A percentile compares a stretch with the other conserved stretches of the same genome.
Evolutionary conservation across 2,113 vertebrate species (phyloP).

Genomic region (Potamarius usumacintae): DNA sequence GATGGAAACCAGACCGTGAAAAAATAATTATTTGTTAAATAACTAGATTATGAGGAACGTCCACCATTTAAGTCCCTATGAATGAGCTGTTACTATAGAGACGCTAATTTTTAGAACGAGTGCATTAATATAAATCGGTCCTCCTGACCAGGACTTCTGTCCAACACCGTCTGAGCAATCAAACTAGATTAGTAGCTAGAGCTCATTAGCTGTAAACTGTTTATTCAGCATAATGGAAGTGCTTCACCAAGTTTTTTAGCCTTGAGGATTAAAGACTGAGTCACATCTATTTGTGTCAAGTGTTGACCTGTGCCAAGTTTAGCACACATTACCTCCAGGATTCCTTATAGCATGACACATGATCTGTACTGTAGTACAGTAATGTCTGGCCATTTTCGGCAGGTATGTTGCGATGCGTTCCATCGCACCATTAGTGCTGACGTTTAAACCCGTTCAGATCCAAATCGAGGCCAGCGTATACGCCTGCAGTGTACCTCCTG

Average conservation of each 20-base stretch:
- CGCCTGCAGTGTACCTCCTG: not conserved
- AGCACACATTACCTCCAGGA: not conserved
- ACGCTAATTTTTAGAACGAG: not conserved
- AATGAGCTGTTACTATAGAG: not conserved
- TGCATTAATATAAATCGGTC: not conserved
- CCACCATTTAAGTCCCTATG: not conserved
- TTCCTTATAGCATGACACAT: not conserved
- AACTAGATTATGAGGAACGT: not conserved
- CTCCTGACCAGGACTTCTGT: not conserved
- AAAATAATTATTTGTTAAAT: not conserved
- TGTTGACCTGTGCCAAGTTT: not conserved
- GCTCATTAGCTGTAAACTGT: not conserved
- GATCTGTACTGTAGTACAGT: not conserved
- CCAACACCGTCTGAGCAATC: not conserved
- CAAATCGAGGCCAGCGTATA: not conserved
- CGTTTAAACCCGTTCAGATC: not conserved
- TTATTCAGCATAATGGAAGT: not conserved
- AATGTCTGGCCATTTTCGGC: not conserved
- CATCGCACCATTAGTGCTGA: not conserved
- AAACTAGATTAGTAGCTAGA: not conserved
- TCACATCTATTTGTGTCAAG: not conserved
- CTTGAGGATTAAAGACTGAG: not conserved
- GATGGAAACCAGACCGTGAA: too few relatives aligned
- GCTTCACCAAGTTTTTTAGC: not conserved
- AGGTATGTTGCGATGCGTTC: not conserved